A percentile compares a stretch with the other conserved stretches of the same genome.
phyloP scores from a whole-genome alignment of 2,888 invertebrate genomes.

The Sussaba pulchella region DNA sequence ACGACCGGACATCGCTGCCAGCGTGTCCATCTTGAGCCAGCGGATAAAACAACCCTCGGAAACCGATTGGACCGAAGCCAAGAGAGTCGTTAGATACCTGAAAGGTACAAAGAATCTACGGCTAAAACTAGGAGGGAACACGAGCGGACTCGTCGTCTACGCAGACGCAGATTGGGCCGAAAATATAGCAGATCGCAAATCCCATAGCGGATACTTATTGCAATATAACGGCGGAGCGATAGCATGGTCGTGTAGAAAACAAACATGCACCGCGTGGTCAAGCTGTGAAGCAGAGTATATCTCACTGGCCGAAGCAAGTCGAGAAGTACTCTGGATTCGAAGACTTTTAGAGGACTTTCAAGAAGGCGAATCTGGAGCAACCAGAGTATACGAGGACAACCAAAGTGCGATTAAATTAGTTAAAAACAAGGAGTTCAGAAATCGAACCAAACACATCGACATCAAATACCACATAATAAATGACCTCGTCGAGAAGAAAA shows the following conservation, averaged over 20 bases:
- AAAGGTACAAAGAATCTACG: slow-evolving; percentile 59
- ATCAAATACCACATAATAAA: slow-evolving; percentile 46
- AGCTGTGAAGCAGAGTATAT: slow-evolving; percentile 60
- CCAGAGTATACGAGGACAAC: slow-evolving; percentile 45
- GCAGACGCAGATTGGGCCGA: slow-evolving; percentile 74
- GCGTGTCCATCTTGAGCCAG: slow-evolving; percentile 65
- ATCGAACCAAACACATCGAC: slow-evolving; percentile 52
- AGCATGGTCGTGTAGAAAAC: slow-evolving; percentile 60
- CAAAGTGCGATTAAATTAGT: slow-evolving; percentile 52
- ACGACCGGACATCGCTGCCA: slow-evolving; percentile 62
- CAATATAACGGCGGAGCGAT: slow-evolving; percentile 66
- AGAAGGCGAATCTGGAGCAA: slow-evolving; percentile 12
- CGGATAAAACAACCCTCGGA: slow-evolving; percentile 40
- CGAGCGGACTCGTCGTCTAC: slow-evolving; percentile 22
- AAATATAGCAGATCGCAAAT: slow-evolving; percentile 73
- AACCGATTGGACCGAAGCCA: slow-evolving; percentile 62
- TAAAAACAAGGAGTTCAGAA: slow-evolving; percentile 27
- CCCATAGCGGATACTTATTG: slow-evolving; percentile 76
- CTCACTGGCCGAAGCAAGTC: slow-evolving; percentile 48
- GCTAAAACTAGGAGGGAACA: slow-evolving; percentile 37
- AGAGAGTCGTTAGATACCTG: slow-evolving; percentile 63
- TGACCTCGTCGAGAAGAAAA: slow-evolving; percentile 26
- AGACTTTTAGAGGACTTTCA: slow-evolving; percentile 42
- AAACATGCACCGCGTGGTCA: slow-evolving; percentile 46
- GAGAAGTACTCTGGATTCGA: slow-evolving; percentile 43